Evolutionary conservation across 2,797 vertebrate species (phyloP).

Genomic region (Synanceia verrucosa): DNA sequence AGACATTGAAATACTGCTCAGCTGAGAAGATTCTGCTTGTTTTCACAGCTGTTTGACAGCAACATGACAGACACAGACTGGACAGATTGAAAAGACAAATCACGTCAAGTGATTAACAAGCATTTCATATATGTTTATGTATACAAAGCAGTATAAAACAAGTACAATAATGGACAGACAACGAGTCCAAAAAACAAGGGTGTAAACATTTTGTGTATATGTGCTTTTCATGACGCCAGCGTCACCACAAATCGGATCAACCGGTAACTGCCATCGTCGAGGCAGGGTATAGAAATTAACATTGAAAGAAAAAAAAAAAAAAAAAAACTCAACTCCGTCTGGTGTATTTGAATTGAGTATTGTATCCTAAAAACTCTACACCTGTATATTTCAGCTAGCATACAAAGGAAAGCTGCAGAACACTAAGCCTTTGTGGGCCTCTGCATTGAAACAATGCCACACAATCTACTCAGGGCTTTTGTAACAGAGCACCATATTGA

Average conservation of each 20-base stretch:
- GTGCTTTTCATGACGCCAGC: slow-evolving; percentile 95
- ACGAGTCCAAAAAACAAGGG: slow-evolving; percentile 85
- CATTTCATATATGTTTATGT: slow-evolving; percentile 84
- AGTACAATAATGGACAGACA: slow-evolving; percentile 90
- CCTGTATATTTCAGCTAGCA: slow-evolving; percentile 70
- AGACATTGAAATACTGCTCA: slow-evolving; percentile 72
- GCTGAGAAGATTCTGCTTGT: slow-evolving; percentile 59
- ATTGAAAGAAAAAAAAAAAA: slow-evolving; percentile 45
- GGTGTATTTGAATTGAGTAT: slow-evolving; percentile 64
- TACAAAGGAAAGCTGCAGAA: slow-evolving; percentile 67
- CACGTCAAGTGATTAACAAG: slow-evolving; percentile 90
- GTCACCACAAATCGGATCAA: slow-evolving; percentile 87
- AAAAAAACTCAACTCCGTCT: slow-evolving; percentile 51
- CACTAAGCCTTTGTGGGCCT: slow-evolving; percentile 36
- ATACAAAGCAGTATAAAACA: slow-evolving; percentile 94
- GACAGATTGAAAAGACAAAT: slow-evolving; percentile 80
- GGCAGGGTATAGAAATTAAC: slow-evolving; percentile 73
- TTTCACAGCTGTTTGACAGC: slow-evolving; percentile 76
- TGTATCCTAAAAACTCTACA: slow-evolving; percentile 69
- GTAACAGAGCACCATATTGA: slow-evolving; percentile 71
- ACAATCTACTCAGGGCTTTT: slow-evolving; percentile 57
- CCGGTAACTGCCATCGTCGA: slow-evolving; percentile 75
- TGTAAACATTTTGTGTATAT: slow-evolving; percentile 94
- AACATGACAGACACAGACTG: slow-evolving; percentile 54
- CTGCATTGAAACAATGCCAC: slow-evolving; percentile 53